Conservation (phyloP, 1,140 invertebrate species). For the Homalodisca vitripennis region DNA sequence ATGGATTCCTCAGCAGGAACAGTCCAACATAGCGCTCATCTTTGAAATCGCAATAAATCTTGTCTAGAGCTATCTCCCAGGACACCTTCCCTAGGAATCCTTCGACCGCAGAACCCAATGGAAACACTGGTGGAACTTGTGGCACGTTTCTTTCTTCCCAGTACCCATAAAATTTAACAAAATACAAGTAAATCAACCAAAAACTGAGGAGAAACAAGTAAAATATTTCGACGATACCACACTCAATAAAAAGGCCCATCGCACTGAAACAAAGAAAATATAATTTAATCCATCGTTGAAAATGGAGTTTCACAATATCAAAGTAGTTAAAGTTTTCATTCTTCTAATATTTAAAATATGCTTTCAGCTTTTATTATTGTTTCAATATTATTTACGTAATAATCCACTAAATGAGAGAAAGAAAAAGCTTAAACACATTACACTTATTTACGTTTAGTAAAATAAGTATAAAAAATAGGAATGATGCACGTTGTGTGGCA, state of each 20-base stretch:
- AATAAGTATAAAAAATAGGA: no score
- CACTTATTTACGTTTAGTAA: no score
- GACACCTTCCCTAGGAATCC: not conserved
- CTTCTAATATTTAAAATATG: no score
- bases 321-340: no score
- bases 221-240: not conserved
- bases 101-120: not conserved
- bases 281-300: no score
- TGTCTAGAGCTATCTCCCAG: not conserved
- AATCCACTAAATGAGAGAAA: no score
- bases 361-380: no score
- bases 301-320: no score
- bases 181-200: conserved; percentile 19
- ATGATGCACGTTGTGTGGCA: no score
- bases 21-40: not conserved
- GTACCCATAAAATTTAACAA: not conserved
- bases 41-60: not conserved
- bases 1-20: not conserved
- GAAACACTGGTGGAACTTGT: not conserved
- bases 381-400: no score
- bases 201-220: not conserved
- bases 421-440: no score
- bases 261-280: not conserved
- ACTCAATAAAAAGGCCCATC: not conserved
- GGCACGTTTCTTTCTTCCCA: conserved; percentile 18